phyloP scores from a whole-genome alignment of 1,140 invertebrate genomes.

The Triops cancriformis region DNA sequence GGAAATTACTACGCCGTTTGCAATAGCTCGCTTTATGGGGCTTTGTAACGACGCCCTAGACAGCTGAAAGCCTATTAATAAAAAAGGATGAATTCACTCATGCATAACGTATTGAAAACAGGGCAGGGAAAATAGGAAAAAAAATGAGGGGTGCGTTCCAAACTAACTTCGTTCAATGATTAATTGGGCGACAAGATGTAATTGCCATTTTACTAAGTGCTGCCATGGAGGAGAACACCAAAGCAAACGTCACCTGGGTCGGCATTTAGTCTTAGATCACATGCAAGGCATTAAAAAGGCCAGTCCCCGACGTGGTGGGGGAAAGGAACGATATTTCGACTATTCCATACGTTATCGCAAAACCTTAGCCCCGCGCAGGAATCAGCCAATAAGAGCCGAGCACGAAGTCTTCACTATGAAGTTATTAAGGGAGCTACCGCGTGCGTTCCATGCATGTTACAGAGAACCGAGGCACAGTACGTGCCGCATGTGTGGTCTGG shows the following conservation, averaged over 20 bases:
- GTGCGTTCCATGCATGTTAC: background rate
- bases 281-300: background rate
- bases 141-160: background rate
- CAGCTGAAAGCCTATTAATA: too few species aligned
- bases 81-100: too few species aligned
- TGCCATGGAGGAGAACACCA: background rate
- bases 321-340: background rate
- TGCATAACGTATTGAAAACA: too few species aligned
- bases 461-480: background rate
- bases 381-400: constrained; percentile 1
- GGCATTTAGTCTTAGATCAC: constrained; percentile 1
- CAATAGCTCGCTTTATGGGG: too few species aligned
- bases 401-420: background rate
- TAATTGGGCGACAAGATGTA: background rate
- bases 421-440: background rate
- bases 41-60: too few species aligned
- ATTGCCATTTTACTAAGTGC: background rate
- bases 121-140: too few species aligned
- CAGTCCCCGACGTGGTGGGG: background rate
- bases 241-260: background rate
- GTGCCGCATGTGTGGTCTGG: background rate
- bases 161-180: background rate
- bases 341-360: background rate
- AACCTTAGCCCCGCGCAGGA: background rate
- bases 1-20: too few species aligned